These are phyloP conservation scores for Brenthis daphne DNA, from an alignment of 2,888 invertebrate genomes.

Conservation along the genomic window DNA sequence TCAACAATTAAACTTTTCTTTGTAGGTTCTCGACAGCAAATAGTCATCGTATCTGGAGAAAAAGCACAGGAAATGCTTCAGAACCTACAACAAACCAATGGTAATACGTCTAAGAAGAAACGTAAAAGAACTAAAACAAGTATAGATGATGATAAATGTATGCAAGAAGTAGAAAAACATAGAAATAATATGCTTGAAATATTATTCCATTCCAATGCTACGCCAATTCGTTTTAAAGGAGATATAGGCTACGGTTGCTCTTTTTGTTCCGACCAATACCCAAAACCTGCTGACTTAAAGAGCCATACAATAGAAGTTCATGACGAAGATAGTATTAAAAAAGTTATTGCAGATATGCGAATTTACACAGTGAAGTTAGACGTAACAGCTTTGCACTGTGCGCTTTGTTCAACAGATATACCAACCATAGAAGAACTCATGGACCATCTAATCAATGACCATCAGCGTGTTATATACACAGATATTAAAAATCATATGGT, in stretches of 20 bases:
- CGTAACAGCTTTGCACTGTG: constrained; percentile 56
- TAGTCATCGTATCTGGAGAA: constrained; percentile 30
- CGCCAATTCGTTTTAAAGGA: constrained; percentile 48
- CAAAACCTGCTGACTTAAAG: constrained; percentile 50
- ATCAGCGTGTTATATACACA: constrained; percentile 46
- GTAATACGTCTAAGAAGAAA: not conserved
- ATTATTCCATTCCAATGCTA: constrained; percentile 53
- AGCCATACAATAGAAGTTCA: constrained; percentile 51
- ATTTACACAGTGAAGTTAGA: constrained; percentile 55
- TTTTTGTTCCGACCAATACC: constrained; percentile 49
- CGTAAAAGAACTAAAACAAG: constrained; percentile 2
- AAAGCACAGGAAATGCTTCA: constrained; percentile 20
- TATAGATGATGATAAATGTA: constrained; percentile 4
- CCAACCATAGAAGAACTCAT: constrained; percentile 47
- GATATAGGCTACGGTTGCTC: constrained; percentile 50
- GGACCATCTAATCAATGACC: constrained; percentile 49
- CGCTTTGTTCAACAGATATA: constrained; percentile 46
- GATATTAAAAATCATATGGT: constrained; percentile 55
- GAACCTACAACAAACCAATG: constrained; percentile 18
- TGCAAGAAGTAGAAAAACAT: constrained; percentile 59
- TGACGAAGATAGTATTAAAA: constrained; percentile 45
- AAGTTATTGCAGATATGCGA: constrained; percentile 38
- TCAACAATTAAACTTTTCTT: constrained; percentile 38
- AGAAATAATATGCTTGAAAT: constrained; percentile 54
- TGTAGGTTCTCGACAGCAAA: constrained; percentile 37